Evolutionary conservation across 2,113 vertebrate species (phyloP).

Genomic region (Oryzias celebensis): DNA sequence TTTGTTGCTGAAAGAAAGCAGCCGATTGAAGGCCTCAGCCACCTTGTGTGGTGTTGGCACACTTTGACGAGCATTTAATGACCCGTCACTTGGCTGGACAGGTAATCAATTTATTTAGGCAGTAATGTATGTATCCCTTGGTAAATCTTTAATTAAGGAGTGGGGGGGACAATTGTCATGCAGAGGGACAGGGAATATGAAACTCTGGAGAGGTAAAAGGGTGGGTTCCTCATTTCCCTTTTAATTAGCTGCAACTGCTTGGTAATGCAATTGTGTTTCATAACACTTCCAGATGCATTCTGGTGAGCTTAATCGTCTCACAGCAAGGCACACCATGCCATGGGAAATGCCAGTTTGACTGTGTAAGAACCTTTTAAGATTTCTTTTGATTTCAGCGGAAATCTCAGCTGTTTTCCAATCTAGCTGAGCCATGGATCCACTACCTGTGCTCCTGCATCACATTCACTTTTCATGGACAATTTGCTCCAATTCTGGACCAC

Average conservation of each 20-base stretch:
- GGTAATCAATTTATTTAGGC: slow-evolving; percentile 75
- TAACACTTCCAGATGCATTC: slow-evolving; percentile 14
- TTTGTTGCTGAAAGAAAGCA: slow-evolving; percentile 59
- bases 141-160: slow-evolving; percentile 75
- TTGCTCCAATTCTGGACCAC: slow-evolving; percentile 61
- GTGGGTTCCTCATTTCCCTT: slow-evolving; percentile 45
- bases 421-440: slow-evolving; percentile 24
- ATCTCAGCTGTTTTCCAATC: neutral
- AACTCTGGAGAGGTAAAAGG: slow-evolving; percentile 24
- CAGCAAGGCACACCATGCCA: slow-evolving; percentile 1
- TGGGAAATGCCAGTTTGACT: slow-evolving; percentile 1
- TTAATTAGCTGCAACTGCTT: slow-evolving; percentile 45
- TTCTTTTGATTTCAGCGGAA: neutral
- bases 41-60: slow-evolving; percentile 49
- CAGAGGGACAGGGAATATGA: slow-evolving; percentile 29
- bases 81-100: slow-evolving; percentile 49
- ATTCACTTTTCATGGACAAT: slow-evolving; percentile 56
- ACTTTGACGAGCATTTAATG: slow-evolving; percentile 74
- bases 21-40: slow-evolving; percentile 62
- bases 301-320: slow-evolving; percentile 14
- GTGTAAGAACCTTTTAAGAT: slow-evolving; percentile 2
- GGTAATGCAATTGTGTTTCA: slow-evolving; percentile 10
- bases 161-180: slow-evolving; percentile 38
- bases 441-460: slow-evolving; percentile 10
- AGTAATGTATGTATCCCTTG: slow-evolving; percentile 78